Evolutionary conservation across 2,113 vertebrate species (phyloP), one percentile per base, ranked within the genome.

Genomic region (Corythoichthys intestinalis): DNA sequence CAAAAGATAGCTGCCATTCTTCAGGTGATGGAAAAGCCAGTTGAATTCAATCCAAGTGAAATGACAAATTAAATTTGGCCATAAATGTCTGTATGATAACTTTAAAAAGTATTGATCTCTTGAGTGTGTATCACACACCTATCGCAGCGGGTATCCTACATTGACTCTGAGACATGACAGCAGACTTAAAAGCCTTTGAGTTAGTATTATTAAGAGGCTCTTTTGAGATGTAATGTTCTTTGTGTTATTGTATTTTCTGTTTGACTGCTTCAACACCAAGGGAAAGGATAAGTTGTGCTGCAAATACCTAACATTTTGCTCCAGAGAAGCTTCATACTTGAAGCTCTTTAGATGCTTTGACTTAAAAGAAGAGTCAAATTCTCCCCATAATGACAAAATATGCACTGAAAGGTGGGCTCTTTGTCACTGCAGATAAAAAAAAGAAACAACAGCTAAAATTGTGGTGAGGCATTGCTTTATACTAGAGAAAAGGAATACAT

Each of bases 171-270:
- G 68, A 75, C 71, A 74, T 49, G 70, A 77, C 69, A 66, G 13
- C 37, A 77, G 75, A 68, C 76, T 87, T 87, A 85, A 63, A 82
- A 84, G 67, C 47, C 70, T 70, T 83, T 88, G 80, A 76, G 78
- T 74, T 81, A 85, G 81, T 82, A 75, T 79, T 76, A 84, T 87
- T 84, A 86, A 85, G 77, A 69, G 46, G 49, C 66, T 83, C 74
- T 71, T 77, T 53, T 65, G 82, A 82, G 82, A 88, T 82, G 79
- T 44, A 44, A 44, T 44, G 41, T 44, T 44, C 41, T 44, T 44
- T 44, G 6, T 79, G 53, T 71, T 72, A 71, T 63, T 61, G 61
- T 70, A 75, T 80, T 74, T 73, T 70, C 67, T 75, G 65, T 62
- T 20, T 77, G 78, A 80, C 76, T 74, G 75, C 77, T 77, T 74